Evolutionary conservation across 2,113 vertebrate species (phyloP).

Genomic region (Cebus imitator): DNA sequence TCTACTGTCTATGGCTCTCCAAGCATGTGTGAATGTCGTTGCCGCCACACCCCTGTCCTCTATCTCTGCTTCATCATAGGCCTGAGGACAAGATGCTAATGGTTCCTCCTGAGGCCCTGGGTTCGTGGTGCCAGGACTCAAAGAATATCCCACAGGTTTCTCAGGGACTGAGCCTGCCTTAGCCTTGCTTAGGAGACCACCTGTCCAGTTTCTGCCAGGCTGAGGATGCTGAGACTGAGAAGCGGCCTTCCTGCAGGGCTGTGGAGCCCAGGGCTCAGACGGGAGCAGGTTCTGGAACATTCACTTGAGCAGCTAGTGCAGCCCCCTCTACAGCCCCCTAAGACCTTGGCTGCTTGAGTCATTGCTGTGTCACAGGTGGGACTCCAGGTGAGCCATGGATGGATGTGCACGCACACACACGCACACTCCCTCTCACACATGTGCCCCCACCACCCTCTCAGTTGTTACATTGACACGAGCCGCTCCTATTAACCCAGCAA

Average conservation of each 20-base stretch:
- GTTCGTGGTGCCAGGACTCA: background rate
- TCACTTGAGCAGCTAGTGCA: background rate
- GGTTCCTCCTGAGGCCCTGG: background rate
- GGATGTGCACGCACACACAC: too few species aligned
- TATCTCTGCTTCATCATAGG: background rate
- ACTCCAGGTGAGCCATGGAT: background rate
- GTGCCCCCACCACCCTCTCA: background rate
- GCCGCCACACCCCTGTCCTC: background rate
- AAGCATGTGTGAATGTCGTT: accelerated
- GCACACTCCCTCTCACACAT: background rate
- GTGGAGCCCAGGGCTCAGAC: background rate
- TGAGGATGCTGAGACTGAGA: background rate
- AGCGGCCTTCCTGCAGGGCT: background rate
- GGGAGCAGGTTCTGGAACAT: background rate
- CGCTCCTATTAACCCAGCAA: background rate
- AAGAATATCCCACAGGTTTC: background rate
- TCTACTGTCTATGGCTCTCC: background rate
- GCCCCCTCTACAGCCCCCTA: background rate
- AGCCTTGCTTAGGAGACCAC: background rate
- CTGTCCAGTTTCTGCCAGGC: background rate
- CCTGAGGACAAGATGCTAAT: background rate
- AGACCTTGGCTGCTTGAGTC: background rate
- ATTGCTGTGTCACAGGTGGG: background rate
- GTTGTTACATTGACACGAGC: background rate
- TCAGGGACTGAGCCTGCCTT: background rate